phyloP scores from a whole-genome alignment of 92 coral and sea anemone genomes.

The Plumapathes pennacea region DNA sequence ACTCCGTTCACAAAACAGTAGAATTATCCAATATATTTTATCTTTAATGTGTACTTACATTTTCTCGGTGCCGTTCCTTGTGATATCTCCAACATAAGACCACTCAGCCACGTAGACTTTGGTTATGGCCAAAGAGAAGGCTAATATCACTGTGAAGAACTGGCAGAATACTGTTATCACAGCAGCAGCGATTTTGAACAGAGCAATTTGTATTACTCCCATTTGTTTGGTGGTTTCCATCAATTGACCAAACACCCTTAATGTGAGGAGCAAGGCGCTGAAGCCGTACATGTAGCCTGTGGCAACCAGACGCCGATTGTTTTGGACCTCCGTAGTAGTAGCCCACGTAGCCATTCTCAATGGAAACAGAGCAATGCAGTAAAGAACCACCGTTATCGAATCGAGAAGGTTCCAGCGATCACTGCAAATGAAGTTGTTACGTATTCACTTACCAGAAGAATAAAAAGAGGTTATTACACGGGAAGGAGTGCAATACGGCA shows the following conservation, averaged over 20 bases:
- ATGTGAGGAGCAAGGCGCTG: slow-evolving; percentile 24
- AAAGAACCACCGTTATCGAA: neutral
- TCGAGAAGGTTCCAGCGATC: slow-evolving; percentile 28
- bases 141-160: slow-evolving; percentile 19
- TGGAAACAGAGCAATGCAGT: neutral
- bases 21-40: too few relatives aligned
- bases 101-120: slow-evolving; percentile 28
- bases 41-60: too few relatives aligned
- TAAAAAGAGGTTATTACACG: too few relatives aligned
- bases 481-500: too few relatives aligned
- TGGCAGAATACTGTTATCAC: slow-evolving; percentile 16
- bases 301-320: slow-evolving; percentile 9
- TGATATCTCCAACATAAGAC: slow-evolving; percentile 5
- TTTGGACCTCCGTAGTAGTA: neutral
- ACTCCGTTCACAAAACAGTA: too few relatives aligned
- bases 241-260: slow-evolving; percentile 28
- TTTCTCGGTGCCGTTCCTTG: too few relatives aligned
- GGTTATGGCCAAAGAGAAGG: slow-evolving; percentile 29
- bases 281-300: slow-evolving; percentile 31
- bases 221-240: slow-evolving; percentile 12
- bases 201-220: slow-evolving; percentile 25
- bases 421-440: slow-evolving; percentile 1
- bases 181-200: slow-evolving; percentile 17
- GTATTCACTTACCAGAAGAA: too few relatives aligned
- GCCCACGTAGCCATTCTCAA: slow-evolving; percentile 7